Evolutionary conservation across 2,113 vertebrate genomes (phyloP), one percentile per base, ranked within the genome.

Genomic region (Uria aalge): DNA sequence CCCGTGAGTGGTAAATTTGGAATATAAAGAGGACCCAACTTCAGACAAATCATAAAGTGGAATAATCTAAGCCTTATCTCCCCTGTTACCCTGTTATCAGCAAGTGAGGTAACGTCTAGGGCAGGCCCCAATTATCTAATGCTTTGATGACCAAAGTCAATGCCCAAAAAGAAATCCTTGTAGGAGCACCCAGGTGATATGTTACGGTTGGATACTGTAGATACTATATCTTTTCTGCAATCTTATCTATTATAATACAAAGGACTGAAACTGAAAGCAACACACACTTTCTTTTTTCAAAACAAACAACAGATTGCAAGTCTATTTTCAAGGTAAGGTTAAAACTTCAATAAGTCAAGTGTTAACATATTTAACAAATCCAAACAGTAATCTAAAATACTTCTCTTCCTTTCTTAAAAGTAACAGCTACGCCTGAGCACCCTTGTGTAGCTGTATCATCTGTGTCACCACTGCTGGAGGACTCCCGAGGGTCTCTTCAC

Each of bases 351-450:
- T 29, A 84, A 96, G 26, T 26, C 29, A 87, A 62, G 14, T 69
- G 32, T 67, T 74, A 71, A 47, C n/a, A 72, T 63, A 53, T 38
- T 91, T 85, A 85, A 90, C 63, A 36, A 94, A 96, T 64, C 36
- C 55, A 86, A 74, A 74, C 2, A 21, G 48, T 40, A 26, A 67
- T 86, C 71, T 91, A 24, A 87, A 90, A 81, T 32, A 50, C 15
- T 38, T 64, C 11, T 30, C 3, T 63, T 62, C 9, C 27, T 72
- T 90, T 94, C 62, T 47, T 40, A 90, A 83, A 88, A 73, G 10
- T 74, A 76, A 21, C 4, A 73, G 15, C 16, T 29, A 34, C 5
- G 7, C 5, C 27, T 34, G 45, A 92, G 76, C 32, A 22, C 34
- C 29, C 36, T 71, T 74, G 7, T 41, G 34, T 41, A 71, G 36